phyloP scores from a whole-genome alignment of 2,888 invertebrate genomes.

The Epirrhoe alternata region DNA sequence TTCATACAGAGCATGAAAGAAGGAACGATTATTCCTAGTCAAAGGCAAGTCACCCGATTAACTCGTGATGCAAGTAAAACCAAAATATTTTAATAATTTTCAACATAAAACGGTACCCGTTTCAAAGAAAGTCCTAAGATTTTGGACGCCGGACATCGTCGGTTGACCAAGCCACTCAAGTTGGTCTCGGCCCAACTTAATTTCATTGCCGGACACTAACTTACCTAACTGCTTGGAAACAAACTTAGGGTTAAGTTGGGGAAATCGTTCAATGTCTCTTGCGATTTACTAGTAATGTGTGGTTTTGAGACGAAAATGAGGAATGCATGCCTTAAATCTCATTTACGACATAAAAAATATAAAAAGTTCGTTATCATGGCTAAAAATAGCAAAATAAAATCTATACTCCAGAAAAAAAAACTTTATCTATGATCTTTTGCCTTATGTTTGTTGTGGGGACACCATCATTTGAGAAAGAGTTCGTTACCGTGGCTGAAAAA shows the following conservation, averaged over 20 bases:
- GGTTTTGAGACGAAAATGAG: not conserved
- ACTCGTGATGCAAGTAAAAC: not conserved
- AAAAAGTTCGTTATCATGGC: not conserved
- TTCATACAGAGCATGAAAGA: too few relatives aligned
- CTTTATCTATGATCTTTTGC: too few relatives aligned
- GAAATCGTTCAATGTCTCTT: slow-evolving; percentile 31
- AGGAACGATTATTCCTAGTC: not conserved
- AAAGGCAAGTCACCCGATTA: not conserved
- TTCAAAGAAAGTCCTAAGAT: slow-evolving; percentile 25
- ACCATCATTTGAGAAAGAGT: too few relatives aligned
- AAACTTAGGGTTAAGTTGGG: slow-evolving; percentile 33
- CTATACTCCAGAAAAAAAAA: too few relatives aligned
- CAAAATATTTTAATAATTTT: not conserved
- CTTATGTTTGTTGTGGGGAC: too few relatives aligned
- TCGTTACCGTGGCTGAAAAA: too few relatives aligned
- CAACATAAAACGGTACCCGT: not conserved
- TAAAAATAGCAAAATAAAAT: not conserved
- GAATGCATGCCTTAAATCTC: not conserved
- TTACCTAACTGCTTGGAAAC: slow-evolving; percentile 37
- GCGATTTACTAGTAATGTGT: slow-evolving; percentile 21
- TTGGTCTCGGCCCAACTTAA: slow-evolving; percentile 43
- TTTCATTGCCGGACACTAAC: slow-evolving; percentile 43
- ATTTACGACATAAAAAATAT: not conserved
- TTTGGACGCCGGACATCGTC: slow-evolving; percentile 49
- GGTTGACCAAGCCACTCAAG: slow-evolving; percentile 41